Evolutionary conservation across 2,797 vertebrate species (phyloP), one percentile per base, ranked within the genome.

Genomic region (Malurus leucopterus): DNA sequence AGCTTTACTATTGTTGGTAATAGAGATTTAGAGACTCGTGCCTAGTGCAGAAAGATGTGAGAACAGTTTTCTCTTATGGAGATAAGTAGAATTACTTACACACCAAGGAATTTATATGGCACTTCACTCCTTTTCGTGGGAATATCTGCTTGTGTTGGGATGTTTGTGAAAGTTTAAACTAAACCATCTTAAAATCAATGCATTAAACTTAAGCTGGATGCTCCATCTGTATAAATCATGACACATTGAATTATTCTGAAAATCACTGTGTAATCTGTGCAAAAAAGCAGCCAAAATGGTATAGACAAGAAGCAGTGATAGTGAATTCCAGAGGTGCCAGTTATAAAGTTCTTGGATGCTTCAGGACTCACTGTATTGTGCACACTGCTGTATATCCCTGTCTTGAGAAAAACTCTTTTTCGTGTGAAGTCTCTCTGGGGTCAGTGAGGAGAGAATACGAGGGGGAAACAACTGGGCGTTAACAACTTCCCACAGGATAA

Each of bases 401-500:
- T 59, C 62, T 49, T 15, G 18, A 69, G 53, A 27, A 68, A 55
- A 86, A 14, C 64, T 46, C 43, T 23, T 71, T 67, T 83, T 41
- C 13, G 6, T 41, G 32, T 55, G 15, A 34, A 74, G 30, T 90
- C 57, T 58, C 69, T 67, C 12, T 44, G 32, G 65, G 67, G 59
- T 77, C 82, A 50, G 54, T 7, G 43, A 69, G 72, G 76, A 65
- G 70, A 77, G 40, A 74, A 46, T 34, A 30, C 0, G 0, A 69
- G 64, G 58, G 49, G 88, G 75, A 91, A 91, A 32, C 61, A 63
- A 27, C 57, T 77, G 88, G 88, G 84, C 21, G 50, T 95, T 94
- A 74, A 88, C 91, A 76, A 3, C 93, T 92, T 95, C 68, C 93
- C 68, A 22, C 74, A 79, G 84, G 75, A 86, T 46, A 49, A 76